A percentile compares a stretch with the other conserved stretches of the same genome.
Evolutionary conservation across 1,140 invertebrate species (phyloP).

Genomic region (Ceratosolen fusciceps): DNA sequence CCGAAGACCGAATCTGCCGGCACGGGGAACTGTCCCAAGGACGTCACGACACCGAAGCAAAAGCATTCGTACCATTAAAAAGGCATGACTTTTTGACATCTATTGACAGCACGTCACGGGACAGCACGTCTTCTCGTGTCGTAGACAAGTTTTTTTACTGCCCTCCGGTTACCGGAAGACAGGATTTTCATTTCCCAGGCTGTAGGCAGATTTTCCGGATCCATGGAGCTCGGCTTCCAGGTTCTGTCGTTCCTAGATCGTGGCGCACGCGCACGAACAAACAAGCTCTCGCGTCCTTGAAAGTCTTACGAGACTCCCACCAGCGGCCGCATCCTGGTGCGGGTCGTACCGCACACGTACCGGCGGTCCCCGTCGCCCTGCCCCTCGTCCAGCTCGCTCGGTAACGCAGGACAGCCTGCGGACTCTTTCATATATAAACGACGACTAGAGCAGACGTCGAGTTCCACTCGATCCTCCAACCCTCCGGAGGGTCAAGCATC

Average conservation of each 20-base stretch:
- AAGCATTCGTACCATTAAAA: too few species aligned
- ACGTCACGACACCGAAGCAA: too few species aligned
- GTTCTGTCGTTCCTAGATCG: neutral
- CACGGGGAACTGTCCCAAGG: too few species aligned
- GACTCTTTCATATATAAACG: conserved; percentile 33
- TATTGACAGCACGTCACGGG: too few species aligned
- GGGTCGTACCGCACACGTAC: neutral
- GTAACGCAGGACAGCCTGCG: conserved; percentile 4
- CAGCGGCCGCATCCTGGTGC: neutral
- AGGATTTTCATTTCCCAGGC: too few species aligned
- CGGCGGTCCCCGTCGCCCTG: neutral
- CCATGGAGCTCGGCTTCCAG: neutral
- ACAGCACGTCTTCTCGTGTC: too few species aligned
- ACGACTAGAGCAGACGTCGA: neutral
- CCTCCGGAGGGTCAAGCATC: conserved; percentile 18
- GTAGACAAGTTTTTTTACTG: too few species aligned
- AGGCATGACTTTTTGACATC: too few species aligned
- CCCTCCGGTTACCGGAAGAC: too few species aligned
- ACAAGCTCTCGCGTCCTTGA: conserved; percentile 48
- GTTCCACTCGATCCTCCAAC: conserved; percentile 39
- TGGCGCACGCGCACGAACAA: neutral
- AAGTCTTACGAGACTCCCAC: conserved; percentile 52
- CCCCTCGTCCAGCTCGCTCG: neutral
- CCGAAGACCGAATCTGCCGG: too few species aligned
- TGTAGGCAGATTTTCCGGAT: neutral